Evolutionary conservation across 2,888 invertebrate genomes (phyloP), one percentile per base, ranked within the genome.

Genomic region (Netelia melanura): DNA sequence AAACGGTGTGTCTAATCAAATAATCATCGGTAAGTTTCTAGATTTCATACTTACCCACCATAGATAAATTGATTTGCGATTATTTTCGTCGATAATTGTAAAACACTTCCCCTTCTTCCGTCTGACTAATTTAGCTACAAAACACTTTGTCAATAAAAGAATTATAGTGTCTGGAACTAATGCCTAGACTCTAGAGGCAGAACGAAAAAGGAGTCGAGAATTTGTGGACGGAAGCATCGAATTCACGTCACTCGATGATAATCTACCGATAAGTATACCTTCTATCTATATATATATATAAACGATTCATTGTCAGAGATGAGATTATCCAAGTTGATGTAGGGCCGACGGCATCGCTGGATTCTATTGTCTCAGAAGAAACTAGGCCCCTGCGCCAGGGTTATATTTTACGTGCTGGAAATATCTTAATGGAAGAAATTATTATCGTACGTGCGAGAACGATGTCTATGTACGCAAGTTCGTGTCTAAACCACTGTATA

Each of bases 401-500:
- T 76, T 80, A 88, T 89, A 86, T 87, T 86, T 85, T 89, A 89
- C 89, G 89, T 89, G 88, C 86, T 86, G 58, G 76, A 88, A 89
- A 89, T 89, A 88, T 85, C 83, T 85, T 83, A 87, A 85, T 87
- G 83, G 81, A 71, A 82, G 78, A 80, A 83, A 84, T 85, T 87
- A 86, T 87, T 87, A 85, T 85, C 80, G 71, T 85, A 85, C 87
- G 86, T 84, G 84, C 76, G 82, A 83, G 23, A 74, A 21, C 38
- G 48, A 52, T 48, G 62, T 11, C 21, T 65, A 61, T 23, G n/a
- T 14, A 68, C 38, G 10, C 25, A 65, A 17, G 67, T 21, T 58
- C 52, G 30, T 64, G 3, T 14, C 48, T 48, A 14, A 48, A 48
- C 17, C 44, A 44, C 2, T 64, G 0, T 30, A 11, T 54, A 6